Conservation (phyloP, 2,888 invertebrate genomes). For the Acleris literana region DNA sequence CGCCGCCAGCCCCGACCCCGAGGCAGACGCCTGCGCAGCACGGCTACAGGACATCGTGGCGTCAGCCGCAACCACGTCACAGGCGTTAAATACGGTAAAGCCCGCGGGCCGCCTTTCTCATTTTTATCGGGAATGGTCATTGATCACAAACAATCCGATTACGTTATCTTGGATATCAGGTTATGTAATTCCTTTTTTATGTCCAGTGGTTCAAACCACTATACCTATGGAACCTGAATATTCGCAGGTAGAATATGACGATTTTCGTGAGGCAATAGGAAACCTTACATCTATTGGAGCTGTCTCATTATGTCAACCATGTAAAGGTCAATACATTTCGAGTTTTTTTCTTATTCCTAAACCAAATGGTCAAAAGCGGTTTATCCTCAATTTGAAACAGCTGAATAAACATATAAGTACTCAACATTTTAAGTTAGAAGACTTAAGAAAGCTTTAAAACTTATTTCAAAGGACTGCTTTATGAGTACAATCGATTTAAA, state of each 20-base stretch:
- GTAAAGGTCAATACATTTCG: not conserved
- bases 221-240: not conserved
- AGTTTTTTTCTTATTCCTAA: not conserved
- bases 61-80: not conserved
- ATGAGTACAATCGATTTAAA: not conserved
- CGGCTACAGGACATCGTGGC: not conserved
- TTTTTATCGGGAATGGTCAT: not conserved
- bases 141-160: constrained; percentile 1
- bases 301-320: not conserved
- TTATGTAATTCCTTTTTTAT: not conserved
- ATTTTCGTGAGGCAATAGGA: not conserved
- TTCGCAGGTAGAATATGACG: not conserved
- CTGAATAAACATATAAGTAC: not conserved
- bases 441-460: constrained; percentile 3
- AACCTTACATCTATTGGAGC: not conserved
- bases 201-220: not conserved
- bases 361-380: not conserved
- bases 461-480: not conserved
- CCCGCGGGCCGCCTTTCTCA: not conserved
- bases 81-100: not conserved
- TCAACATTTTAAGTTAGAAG: not conserved
- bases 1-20: not conserved
- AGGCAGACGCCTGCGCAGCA: not conserved
- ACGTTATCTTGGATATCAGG: not conserved
- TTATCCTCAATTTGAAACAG: not conserved